Percentiles rank a stretch among this genome's conserved stretches.
Evolutionary conservation across 2,888 invertebrate genomes (phyloP).

Genomic region (Pseudolycoriella hygida): DNA sequence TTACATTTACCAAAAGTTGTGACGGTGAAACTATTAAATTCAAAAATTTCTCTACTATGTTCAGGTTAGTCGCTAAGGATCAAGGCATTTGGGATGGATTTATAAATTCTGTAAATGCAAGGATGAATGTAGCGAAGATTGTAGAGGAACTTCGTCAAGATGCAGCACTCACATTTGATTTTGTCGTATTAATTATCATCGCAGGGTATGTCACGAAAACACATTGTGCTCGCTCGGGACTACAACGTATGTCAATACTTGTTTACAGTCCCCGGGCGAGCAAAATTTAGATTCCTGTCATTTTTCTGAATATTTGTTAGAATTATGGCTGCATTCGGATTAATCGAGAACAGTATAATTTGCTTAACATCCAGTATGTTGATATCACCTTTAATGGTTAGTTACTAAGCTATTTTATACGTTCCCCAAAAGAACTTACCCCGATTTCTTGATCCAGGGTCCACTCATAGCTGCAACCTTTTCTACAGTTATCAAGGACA

Average conservation of each 20-base stretch:
- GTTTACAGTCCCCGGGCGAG: no score
- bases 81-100: slow-evolving; percentile 39
- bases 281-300: no score
- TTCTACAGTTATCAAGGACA: slow-evolving; percentile 50
- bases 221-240: background rate
- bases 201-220: slow-evolving; percentile 46
- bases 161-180: slow-evolving; percentile 59
- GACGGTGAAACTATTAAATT: no score
- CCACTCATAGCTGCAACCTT: slow-evolving; percentile 63
- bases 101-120: slow-evolving; percentile 43
- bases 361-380: slow-evolving; percentile 64
- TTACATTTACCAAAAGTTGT: no score
- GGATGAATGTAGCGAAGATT: slow-evolving; percentile 53
- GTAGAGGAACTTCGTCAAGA: slow-evolving; percentile 48
- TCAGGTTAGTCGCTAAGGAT: slow-evolving; percentile 13
- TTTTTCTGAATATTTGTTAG: slow-evolving; percentile 22
- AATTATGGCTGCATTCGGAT: slow-evolving; percentile 50
- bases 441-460: slow-evolving; percentile 30
- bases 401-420: slow-evolving; percentile 4
- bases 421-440: background rate
- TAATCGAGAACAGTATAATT: slow-evolving; percentile 56
- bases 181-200: slow-evolving; percentile 47
- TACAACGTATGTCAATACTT: background rate
- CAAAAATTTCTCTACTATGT: no score
- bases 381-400: slow-evolving; percentile 62